Evolutionary conservation across 2,113 vertebrate genomes (phyloP), one percentile per base, ranked within the genome.

Genomic region (Eretmochelys imbricata): DNA sequence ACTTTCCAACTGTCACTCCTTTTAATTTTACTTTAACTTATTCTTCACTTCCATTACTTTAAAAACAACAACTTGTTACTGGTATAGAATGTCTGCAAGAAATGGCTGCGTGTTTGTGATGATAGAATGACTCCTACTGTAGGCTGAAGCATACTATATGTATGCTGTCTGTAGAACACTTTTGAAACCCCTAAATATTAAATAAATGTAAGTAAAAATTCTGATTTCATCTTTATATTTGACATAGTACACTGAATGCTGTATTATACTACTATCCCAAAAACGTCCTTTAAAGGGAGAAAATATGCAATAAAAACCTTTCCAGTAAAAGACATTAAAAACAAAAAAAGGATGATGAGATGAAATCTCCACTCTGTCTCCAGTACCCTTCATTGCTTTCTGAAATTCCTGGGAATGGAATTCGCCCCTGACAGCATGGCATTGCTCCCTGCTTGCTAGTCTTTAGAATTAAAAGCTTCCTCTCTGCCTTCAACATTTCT

Each of bases 401-500:
- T 75, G 62, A 95, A 94, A 84, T 59, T 82, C 48, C 78, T 35
- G 10, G 27, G 65, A 83, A 86, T 90, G 2, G 25, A 85, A 55
- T 79, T 69, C 90, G 48, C 48, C 54, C 19, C 72, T 89, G 76
- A n/a, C 20, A 93, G 86, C 9, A 89, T 80, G 11, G 35, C 38
- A 62, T 38, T 46, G 6, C 54, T 87, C 62, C 27, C 14, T 80
- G 2, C 42, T 65, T 59, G 27, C 3, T 29, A n/a, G 8, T 57
- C 4, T 78, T 85, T 11, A 75, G 25, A 89, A 88, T 22, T 88
- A 85, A 92, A 78, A 59, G 6, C 0, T 11, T 79, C 8, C 4
- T 59, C 29, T 91, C 80, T 82, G 57, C 22, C 5, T 93, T 93
- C 75, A 17, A 13, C 5, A 54, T 94, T 95, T 85, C 53, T 89